Evolutionary conservation across 1,140 invertebrate genomes (phyloP).

Genomic region (Drosophila orosa): DNA sequence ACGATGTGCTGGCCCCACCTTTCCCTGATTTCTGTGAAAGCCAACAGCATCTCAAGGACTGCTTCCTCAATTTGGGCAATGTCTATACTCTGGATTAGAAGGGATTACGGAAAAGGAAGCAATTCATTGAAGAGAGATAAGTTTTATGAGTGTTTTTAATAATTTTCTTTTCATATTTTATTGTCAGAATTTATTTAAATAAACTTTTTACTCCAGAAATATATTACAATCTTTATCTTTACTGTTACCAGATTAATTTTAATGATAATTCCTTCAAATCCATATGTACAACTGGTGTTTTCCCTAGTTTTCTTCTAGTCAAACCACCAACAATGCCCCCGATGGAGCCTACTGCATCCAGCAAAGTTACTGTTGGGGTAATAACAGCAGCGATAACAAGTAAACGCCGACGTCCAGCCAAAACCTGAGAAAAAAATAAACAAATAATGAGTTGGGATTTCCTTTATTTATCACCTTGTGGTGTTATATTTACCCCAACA

Average conservation of each 20-base stretch:
- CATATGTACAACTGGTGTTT: conserved; percentile 4
- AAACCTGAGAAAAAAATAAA: conserved; percentile 25
- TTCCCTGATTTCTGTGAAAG: conserved; percentile 93
- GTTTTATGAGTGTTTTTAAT: neutral
- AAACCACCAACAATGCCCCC: conserved; percentile 31
- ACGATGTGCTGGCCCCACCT: conserved; percentile 89
- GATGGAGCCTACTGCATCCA: conserved; percentile 59
- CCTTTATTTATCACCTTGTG: neutral
- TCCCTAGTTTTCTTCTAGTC: neutral
- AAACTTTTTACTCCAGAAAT: neutral
- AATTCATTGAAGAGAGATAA: neutral
- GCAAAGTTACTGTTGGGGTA: conserved; percentile 40
- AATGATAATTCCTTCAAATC: conserved; percentile 1
- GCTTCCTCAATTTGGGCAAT: conserved; percentile 89
- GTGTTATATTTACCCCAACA: conserved; percentile 44
- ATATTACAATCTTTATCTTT: neutral
- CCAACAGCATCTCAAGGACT: conserved; percentile 91
- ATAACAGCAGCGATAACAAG: conserved; percentile 70
- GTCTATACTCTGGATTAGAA: conserved; percentile 71
- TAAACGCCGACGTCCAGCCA: conserved; percentile 1
- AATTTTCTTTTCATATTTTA: neutral
- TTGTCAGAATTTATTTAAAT: neutral
- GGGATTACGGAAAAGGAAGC: neutral
- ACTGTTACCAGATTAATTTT: neutral
- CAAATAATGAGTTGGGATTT: neutral